Conservation (phyloP, 2,888 invertebrate species). For the Xestia xanthographa region DNA sequence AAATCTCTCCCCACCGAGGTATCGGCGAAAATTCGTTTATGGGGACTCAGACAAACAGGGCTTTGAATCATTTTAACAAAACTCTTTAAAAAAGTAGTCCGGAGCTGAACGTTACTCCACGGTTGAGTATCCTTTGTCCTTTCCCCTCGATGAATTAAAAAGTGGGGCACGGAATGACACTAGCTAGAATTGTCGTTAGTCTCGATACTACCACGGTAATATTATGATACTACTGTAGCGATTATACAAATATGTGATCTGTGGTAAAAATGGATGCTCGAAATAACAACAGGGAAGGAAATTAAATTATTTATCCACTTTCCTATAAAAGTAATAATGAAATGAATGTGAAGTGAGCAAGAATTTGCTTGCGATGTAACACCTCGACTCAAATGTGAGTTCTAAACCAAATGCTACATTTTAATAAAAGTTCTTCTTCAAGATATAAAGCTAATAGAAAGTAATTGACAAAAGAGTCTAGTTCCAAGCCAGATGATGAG, state of each 20-base stretch:
- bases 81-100: background rate
- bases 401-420: background rate
- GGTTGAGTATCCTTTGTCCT: too few species aligned
- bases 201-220: background rate
- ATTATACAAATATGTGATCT: background rate
- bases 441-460: background rate
- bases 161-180: background rate
- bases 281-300: conserved; percentile 20
- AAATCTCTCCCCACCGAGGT: background rate
- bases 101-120: background rate
- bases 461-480: background rate
- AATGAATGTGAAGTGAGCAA: background rate
- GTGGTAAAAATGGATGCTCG: background rate
- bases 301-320: background rate
- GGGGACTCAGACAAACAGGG: background rate
- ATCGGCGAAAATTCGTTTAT: conserved; percentile 12
- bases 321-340: background rate
- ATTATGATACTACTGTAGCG: too few species aligned
- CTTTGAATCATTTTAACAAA: background rate
- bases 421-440: background rate
- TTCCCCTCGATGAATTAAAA: background rate
- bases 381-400: background rate
- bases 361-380: background rate
- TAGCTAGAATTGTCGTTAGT: background rate
- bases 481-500: background rate